Evolutionary conservation across 2,888 invertebrate species (phyloP).

Genomic region (Parthenolecanium corni): DNA sequence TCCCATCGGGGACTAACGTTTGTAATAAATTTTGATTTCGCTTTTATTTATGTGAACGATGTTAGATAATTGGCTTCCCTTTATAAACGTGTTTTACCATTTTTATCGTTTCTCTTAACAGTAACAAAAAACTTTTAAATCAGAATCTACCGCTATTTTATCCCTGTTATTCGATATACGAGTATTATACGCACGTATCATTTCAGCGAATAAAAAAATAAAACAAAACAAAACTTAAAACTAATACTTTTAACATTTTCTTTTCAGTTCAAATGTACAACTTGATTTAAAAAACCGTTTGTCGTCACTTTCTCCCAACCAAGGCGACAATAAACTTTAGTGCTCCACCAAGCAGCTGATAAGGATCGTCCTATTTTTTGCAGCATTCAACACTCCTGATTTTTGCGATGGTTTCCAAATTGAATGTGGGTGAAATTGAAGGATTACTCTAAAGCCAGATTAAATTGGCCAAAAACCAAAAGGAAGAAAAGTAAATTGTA

Average conservation of each 20-base stretch:
- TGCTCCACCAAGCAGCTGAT: background rate
- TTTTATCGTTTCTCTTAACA: conserved; percentile 25
- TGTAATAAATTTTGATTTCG: conserved; percentile 27
- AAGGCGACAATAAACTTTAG: background rate
- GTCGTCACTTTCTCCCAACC: background rate
- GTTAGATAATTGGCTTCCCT: conserved; percentile 27
- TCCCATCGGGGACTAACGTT: conserved; percentile 26
- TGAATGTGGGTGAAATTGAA: no score
- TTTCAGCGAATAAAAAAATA: background rate
- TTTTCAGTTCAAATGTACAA: conserved; percentile 10
- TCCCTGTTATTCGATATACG: conserved; percentile 6
- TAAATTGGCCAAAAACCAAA: no score
- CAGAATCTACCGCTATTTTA: conserved; percentile 28
- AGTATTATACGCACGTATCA: conserved; percentile 1
- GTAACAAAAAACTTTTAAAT: conserved; percentile 25
- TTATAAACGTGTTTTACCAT: conserved; percentile 27
- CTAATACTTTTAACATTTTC: no score
- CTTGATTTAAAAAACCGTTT: conserved; percentile 10
- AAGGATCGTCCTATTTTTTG: no score
- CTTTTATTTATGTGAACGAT: conserved; percentile 26
- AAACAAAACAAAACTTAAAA: background rate
- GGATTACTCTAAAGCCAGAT: no score
- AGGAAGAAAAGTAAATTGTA: no score
- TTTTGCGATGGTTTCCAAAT: no score
- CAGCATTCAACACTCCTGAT: no score